Evolutionary conservation across 1,140 invertebrate genomes (phyloP).

Genomic region (Heliconius himera): DNA sequence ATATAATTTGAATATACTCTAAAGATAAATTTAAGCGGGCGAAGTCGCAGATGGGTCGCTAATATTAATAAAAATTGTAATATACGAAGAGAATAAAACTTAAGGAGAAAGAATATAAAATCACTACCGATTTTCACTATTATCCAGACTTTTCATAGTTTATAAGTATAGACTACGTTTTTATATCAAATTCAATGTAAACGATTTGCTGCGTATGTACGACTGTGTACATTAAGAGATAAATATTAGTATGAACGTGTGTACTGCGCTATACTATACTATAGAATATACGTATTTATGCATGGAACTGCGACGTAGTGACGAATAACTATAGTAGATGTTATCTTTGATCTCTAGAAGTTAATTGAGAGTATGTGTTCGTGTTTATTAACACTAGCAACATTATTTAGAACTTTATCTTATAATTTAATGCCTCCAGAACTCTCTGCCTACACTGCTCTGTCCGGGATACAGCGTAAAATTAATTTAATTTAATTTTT

Average conservation of each 20-base stretch:
- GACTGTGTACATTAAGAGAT: background rate
- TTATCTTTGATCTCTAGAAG: background rate
- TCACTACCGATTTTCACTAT: background rate
- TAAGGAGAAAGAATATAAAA: background rate
- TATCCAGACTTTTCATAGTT: background rate
- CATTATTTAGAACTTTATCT: too few relatives aligned
- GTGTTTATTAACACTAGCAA: too few relatives aligned
- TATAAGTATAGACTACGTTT: background rate
- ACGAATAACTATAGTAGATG: background rate
- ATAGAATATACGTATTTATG: background rate
- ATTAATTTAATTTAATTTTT: too few relatives aligned
- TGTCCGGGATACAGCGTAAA: too few relatives aligned
- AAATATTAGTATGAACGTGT: conserved; percentile 4
- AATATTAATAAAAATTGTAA: background rate
- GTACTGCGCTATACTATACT: background rate
- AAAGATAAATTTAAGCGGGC: too few relatives aligned
- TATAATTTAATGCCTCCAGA: too few relatives aligned
- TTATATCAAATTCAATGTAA: background rate
- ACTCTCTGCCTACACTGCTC: too few relatives aligned
- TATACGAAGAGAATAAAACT: too few relatives aligned
- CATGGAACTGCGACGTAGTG: background rate
- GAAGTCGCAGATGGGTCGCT: too few relatives aligned
- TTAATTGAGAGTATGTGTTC: background rate
- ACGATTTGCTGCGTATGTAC: background rate
- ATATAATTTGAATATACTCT: too few relatives aligned